Base-by-base conservation (phyloP, 2,797 vertebrate species). In the Etheostoma nigrum region DNA sequence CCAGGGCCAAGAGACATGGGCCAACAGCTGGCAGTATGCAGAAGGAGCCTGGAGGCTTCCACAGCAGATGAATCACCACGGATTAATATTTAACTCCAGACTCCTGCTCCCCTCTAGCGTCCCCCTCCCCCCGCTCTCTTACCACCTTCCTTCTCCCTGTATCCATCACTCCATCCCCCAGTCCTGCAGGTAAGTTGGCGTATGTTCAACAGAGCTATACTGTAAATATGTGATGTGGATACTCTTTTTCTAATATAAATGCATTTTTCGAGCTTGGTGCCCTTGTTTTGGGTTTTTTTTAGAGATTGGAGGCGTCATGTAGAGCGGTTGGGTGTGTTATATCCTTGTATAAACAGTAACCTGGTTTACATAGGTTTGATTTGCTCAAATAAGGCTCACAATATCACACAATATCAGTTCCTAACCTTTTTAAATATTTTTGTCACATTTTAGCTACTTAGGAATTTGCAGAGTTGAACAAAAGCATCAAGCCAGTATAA, bases 31-130 rank as follows among this genome's bases (percentile, higher is more conserved):
- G 93, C 90, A 74, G 80, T 90, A 89, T 87, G 90, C 92, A 94
- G 87, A 91, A 90, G 91, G 93, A 92, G 93, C 92, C 93, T 90
- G 91, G 82, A 92, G 91, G 93, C 94, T 90, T 92, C 90, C 93
- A 91, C 93, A 86, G 92, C 90, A 94, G 88, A 95, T 95, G 93
- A 95, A 95, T 95, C 94, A 93, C 93, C 91, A 86, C 87, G 88
- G 92, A 95, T 95, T 95, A 95, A 95, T 95, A 95, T 95, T 95
- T 94, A 95, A 94, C 94, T 95, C 88, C 90, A 92, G 94, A 92
- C 90, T 95, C 90, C 91, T 93, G 91, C 94, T 93, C 67, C 89
- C 92, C 91, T 94, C 89, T 65, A 95, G 94, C 92, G 92, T 91
- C 86, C 86, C 87, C 91, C 82, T 76, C 81, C 81, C 72, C 87